These are phyloP conservation scores for Osmerus eperlanus DNA, from an alignment of 2,113 vertebrate species.

Conservation along the genomic window DNA sequence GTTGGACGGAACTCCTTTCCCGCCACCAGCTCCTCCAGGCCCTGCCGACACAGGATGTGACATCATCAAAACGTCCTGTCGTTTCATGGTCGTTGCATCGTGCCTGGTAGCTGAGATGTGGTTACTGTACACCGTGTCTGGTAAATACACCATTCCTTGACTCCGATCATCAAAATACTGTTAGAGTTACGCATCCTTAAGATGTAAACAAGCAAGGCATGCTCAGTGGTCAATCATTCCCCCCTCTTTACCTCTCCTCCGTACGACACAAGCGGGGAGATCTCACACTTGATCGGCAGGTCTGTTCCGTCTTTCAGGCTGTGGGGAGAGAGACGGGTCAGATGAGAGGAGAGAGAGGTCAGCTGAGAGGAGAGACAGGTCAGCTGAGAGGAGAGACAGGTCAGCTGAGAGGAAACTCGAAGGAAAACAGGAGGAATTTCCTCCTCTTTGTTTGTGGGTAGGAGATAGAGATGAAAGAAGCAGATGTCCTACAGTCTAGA, in stretches of 20 bases:
- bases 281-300: conserved; percentile 93
- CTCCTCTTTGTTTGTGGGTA: conserved; percentile 5
- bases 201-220: too few relatives aligned
- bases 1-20: conserved; percentile 79
- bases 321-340: conserved; percentile 26
- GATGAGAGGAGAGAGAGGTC: neutral
- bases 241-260: conserved; percentile 86
- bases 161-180: too few relatives aligned
- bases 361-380: conserved; percentile 16
- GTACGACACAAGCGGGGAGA: conserved; percentile 91
- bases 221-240: too few relatives aligned
- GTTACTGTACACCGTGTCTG: too few relatives aligned
- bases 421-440: conserved; percentile 20
- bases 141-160: too few relatives aligned
- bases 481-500: conserved; percentile 34
- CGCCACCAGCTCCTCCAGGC: conserved; percentile 80
- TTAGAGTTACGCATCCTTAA: too few relatives aligned
- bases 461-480: conserved; percentile 22
- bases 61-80: neutral
- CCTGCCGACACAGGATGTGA: conserved; percentile 63
- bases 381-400: conserved; percentile 1
- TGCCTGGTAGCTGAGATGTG: neutral
- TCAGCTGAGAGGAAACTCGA: neutral
- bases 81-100: neutral
- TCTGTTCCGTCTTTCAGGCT: conserved; percentile 94